Evolutionary conservation across 2,797 vertebrate species (phyloP).

Genomic region (Parambassis ranga): DNA sequence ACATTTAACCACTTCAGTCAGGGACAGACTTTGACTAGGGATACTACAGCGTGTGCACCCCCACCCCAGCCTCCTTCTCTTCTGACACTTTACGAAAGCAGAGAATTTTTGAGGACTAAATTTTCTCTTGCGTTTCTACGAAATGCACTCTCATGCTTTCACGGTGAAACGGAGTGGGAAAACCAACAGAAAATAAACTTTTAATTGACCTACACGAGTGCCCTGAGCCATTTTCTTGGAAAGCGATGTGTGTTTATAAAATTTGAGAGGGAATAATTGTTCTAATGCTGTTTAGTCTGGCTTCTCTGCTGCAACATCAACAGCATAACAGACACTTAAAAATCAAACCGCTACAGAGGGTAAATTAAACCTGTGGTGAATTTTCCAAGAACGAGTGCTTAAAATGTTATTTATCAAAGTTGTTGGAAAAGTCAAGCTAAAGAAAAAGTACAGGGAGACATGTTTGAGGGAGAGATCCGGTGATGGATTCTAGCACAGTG

Average conservation of each 20-base stretch:
- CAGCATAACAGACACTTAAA: constrained; percentile 43
- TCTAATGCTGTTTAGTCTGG: constrained; percentile 53
- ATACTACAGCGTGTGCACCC: constrained; percentile 48
- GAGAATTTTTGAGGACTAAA: constrained; percentile 43
- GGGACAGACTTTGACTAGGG: constrained; percentile 70
- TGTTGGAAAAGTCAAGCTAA: constrained; percentile 69
- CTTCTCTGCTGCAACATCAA: constrained; percentile 54
- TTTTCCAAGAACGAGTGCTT: constrained; percentile 55
- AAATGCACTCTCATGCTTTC: constrained; percentile 25
- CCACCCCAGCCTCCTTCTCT: constrained; percentile 4
- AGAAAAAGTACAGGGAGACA: constrained; percentile 71
- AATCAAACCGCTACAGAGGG: constrained; percentile 52
- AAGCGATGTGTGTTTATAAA: constrained; percentile 23
- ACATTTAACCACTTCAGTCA: constrained; percentile 79
- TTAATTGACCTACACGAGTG: constrained; percentile 42
- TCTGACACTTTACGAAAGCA: constrained; percentile 45
- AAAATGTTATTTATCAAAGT: constrained; percentile 69
- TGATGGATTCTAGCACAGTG: constrained; percentile 70
- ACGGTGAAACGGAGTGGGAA: constrained; percentile 12
- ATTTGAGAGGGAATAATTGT: constrained; percentile 49
- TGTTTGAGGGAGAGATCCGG: constrained; percentile 70
- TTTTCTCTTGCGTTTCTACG: constrained; percentile 22
- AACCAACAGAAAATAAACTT: constrained; percentile 29
- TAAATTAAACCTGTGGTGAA: constrained; percentile 57
- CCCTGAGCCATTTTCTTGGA: no score